Evolutionary conservation across 1,140 invertebrate genomes (phyloP), one percentile per base, ranked within the genome.

Genomic region (Colletes latitarsis): DNA sequence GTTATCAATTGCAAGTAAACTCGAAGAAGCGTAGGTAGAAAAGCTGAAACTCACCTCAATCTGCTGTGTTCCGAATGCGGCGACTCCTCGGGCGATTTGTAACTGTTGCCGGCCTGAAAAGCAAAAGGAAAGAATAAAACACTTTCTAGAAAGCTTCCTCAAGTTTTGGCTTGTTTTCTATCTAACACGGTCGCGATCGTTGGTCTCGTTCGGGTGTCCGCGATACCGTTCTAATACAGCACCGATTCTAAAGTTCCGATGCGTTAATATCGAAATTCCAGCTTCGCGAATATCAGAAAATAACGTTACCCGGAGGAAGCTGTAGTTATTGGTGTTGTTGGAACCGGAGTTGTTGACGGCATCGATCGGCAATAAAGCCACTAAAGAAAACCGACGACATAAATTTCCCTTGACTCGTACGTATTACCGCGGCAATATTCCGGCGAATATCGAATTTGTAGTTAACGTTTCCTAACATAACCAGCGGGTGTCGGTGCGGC

Each of bases 31-130:
- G 67, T 4, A 52, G n/a, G 10, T 30, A n/a, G 75, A 75, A 75
- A 41, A 72, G 66, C 74, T 78, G 60, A 14, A 58, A 82, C 91
- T 92, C 85, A 93, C 92, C 92, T 91, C 73, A 92, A 82, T 88
- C 92, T 93, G 71, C 90, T 92, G 74, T 90, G 90, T 57, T 93
- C 92, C 58, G 88, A 78, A 55, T 90, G 91, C 49, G 90, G 87
- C 62, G 89, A 91, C 55, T 90, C 91, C 75, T 92, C 91, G 43
- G 88, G 79, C 78, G 89, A 89, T 88, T 92, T 93, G 86, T 89
- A 92, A 79, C 89, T 91, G 83, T 90, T 92, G 58, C 88, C 91
- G 68, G 89, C 90, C 92, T 93, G 91, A 19, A 93, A 93, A 72
- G 90, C 43, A 84, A 82, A 90, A 82, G 21, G 49, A 49, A 49